Conservation (phyloP, 2,113 vertebrate species). For the Danionella cerebrum region DNA sequence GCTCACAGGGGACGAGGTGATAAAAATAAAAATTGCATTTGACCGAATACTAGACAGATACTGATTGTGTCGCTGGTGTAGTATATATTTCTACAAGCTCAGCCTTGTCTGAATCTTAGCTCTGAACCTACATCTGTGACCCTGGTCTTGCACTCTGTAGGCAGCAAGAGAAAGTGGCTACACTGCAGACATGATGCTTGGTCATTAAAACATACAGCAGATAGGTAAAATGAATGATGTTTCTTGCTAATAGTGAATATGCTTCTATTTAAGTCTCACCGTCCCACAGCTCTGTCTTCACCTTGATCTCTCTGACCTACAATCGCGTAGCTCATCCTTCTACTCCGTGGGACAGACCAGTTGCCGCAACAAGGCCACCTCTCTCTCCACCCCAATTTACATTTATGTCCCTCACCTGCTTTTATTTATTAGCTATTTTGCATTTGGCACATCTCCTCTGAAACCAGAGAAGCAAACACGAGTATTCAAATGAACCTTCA, state of each 20-base stretch:
- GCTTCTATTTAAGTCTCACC: slow-evolving; percentile 59
- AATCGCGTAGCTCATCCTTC: slow-evolving; percentile 53
- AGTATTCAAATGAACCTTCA: slow-evolving; percentile 58
- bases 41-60: not conserved
- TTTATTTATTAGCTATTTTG: slow-evolving; percentile 70
- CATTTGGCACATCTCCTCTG: slow-evolving; percentile 63
- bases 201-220: slow-evolving; percentile 44
- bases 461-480: slow-evolving; percentile 57
- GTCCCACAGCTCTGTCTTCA: slow-evolving; percentile 58
- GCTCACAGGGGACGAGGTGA: slow-evolving; percentile 16
- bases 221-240: slow-evolving; percentile 39
- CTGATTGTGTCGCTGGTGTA: not conserved
- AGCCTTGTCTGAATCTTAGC: not conserved
- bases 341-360: slow-evolving; percentile 45
- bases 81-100: not conserved
- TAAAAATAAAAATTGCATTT: slow-evolving; percentile 25
- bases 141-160: not conserved
- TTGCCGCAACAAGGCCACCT: slow-evolving; percentile 50
- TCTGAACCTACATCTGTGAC: not conserved
- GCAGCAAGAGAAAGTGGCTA: slow-evolving; percentile 4
- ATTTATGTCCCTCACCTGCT: slow-evolving; percentile 61
- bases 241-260: slow-evolving; percentile 56
- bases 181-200: not conserved
- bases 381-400: slow-evolving; percentile 64
- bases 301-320: slow-evolving; percentile 63